phyloP scores from a whole-genome alignment of 1,140 invertebrate species.

The Drosophila nasuta region DNA sequence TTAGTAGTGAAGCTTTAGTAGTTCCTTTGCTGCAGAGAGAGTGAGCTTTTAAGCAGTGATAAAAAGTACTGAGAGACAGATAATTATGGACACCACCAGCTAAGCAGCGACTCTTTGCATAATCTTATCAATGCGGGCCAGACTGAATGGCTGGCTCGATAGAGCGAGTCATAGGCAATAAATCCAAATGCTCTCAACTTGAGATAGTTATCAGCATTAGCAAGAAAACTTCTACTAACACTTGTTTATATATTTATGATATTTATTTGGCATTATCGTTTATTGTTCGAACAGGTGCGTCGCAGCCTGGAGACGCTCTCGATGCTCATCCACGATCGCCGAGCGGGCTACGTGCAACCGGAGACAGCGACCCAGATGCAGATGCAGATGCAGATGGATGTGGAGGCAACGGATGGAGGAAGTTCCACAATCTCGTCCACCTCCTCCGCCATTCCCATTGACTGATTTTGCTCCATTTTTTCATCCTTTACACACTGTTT shows the following conservation, averaged over 20 bases:
- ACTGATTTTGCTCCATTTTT: slow-evolving; percentile 54
- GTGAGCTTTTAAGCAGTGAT: too few species aligned
- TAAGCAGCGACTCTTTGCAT: slow-evolving; percentile 20
- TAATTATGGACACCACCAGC: too few species aligned
- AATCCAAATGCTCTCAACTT: slow-evolving; percentile 18
- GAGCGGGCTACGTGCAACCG: slow-evolving; percentile 39
- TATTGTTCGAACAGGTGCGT: slow-evolving; percentile 58
- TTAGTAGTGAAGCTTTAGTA: too few species aligned
- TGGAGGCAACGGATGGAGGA: background rate
- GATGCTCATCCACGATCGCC: slow-evolving; percentile 73
- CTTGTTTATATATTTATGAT: slow-evolving; percentile 1
- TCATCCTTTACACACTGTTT: background rate
- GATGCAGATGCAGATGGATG: slow-evolving; percentile 1
- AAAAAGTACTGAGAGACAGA: too few species aligned
- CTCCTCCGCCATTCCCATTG: slow-evolving; percentile 52
- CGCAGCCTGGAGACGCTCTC: slow-evolving; percentile 75
- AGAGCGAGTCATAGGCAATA: background rate
- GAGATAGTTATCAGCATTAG: slow-evolving; percentile 3
- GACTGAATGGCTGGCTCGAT: slow-evolving; percentile 4
- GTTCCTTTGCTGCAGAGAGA: too few species aligned
- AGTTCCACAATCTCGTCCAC: background rate
- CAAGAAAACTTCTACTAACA: background rate
- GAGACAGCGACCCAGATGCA: background rate
- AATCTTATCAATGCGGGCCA: slow-evolving; percentile 39
- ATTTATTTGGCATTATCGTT: slow-evolving; percentile 5